These are phyloP conservation scores for Cacoxenus indagator DNA, from an alignment of 2,888 invertebrate genomes.

Conservation along the genomic window DNA sequence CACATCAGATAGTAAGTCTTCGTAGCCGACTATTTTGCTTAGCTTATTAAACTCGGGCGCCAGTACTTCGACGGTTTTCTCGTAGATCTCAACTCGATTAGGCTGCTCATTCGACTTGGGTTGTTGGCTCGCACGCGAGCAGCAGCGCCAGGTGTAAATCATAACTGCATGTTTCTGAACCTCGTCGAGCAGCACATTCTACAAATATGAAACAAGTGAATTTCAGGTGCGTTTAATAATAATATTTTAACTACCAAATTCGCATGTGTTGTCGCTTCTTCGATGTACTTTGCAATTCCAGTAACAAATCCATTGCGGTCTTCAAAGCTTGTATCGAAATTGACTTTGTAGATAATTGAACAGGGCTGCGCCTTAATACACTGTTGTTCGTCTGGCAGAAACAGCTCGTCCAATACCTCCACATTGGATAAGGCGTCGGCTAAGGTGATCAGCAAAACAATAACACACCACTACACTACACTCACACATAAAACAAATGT, in stretches of 20 bases:
- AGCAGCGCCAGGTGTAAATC: conserved; percentile 99
- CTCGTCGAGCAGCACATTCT: conserved; percentile 96
- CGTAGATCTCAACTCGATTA: conserved; percentile 97
- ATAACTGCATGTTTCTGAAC: conserved; percentile 98
- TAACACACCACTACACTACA: not conserved
- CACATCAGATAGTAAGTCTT: conserved; percentile 96
- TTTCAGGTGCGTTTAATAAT: not conserved
- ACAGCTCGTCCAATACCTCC: conserved; percentile 95
- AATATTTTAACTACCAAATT: conserved; percentile 80
- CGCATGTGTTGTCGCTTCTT: conserved; percentile 98
- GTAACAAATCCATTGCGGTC: conserved; percentile 98
- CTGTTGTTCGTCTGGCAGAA: conserved; percentile 96
- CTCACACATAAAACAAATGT: not conserved
- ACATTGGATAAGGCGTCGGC: conserved; percentile 96
- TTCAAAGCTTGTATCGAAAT: conserved; percentile 99
- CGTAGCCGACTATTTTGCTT: conserved; percentile 90
- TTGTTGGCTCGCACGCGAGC: conserved; percentile 97
- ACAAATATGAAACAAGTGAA: too few relatives aligned
- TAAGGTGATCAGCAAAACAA: conserved; percentile 80
- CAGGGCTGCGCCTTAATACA: conserved; percentile 97
- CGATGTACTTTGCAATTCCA: conserved; percentile 98
- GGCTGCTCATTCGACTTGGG: conserved; percentile 98
- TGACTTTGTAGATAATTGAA: conserved; percentile 94
- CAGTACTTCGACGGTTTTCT: conserved; percentile 96
- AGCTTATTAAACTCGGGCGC: conserved; percentile 98